Evolutionary conservation across 2,797 vertebrate genomes (phyloP), one percentile per base, ranked within the genome.

Genomic region (Mormyrops boulengeri): DNA sequence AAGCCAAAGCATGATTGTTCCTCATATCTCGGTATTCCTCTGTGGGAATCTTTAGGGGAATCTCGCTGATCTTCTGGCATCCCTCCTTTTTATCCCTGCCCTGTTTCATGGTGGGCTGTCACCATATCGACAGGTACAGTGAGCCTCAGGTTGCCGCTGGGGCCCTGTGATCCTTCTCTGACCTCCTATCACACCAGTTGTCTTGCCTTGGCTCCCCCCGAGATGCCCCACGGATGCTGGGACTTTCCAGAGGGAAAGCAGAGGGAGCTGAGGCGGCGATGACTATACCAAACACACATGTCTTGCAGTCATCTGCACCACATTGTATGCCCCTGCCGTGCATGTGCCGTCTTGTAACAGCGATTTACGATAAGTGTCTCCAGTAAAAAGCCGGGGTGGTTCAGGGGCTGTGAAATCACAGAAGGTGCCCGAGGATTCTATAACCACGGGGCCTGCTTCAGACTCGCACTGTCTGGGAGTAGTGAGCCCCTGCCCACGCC

Each of bases 1-100:
- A 87, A 90, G 88, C 73, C 88, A 90, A 91, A 53, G 38, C 73
- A 80, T 80, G 2, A 69, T 92, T 93, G 92, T 93, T 60, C 82
- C 84, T 88, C 88, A 91, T 92, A 92, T 93, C 91, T 91, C 87
- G 30, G 47, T 80, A 69, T 88, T 85, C 88, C 55, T 87, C 9
- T 87, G 87, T 41, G 77, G 52, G 41, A 91, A 91, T 92, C 88
- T 52, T 30, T 49, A 30, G 30, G 11, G 66, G 88, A 49, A 88
- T 88, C 91, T 88, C 86, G 86, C 87, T 85, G 89, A 92, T 91
- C 90, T 91, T 88, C 89, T 89, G 87, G 47, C 38, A 87, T 85
- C 90, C 84, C 90, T 89, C 85, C 87, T 73, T 90, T 90, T 89
- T 91, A 89, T 87, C 89, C 86, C 60, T 53, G 41, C 73, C 49